Percentiles rank a stretch among this genome's conserved stretches.
Conservation (phyloP, 92 coral and sea anemone species). For the Desmophyllum pertusum region DNA sequence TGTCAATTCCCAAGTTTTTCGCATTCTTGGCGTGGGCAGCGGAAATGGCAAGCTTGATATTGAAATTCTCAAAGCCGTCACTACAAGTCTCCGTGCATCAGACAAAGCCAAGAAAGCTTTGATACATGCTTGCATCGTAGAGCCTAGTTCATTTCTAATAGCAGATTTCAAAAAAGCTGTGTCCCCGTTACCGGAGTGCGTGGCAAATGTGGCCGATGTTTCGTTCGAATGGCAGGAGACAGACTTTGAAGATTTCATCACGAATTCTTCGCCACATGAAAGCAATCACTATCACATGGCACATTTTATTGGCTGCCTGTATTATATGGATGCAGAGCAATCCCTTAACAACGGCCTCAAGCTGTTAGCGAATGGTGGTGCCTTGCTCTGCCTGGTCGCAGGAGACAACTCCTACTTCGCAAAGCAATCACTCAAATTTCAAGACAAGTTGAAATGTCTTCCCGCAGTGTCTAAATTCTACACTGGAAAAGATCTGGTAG, state of each 20-base stretch:
- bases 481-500: conserved; percentile 35
- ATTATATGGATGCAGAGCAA: conserved; percentile 55
- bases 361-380: conserved; percentile 25
- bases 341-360: conserved; percentile 32
- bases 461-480: conserved; percentile 33
- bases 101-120: background rate
- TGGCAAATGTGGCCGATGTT: conserved; percentile 20
- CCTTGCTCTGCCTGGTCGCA: conserved; percentile 30
- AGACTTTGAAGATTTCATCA: conserved; percentile 29
- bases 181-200: conserved; percentile 12
- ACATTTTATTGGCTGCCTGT: conserved; percentile 46
- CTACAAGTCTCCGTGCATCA: conserved; percentile 10
- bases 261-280: background rate
- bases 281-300: conserved; percentile 1
- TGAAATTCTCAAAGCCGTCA: conserved; percentile 37
- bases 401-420: conserved; percentile 35
- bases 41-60: conserved; percentile 46
- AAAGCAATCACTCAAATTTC: conserved; percentile 6
- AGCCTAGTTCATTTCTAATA: background rate
- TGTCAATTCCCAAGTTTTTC: background rate
- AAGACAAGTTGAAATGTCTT: conserved; percentile 25
- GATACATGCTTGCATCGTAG: conserved; percentile 8
- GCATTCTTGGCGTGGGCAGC: conserved; percentile 53
- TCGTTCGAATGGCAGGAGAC: conserved; percentile 47
- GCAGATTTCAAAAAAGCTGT: conserved; percentile 8